Base-by-base conservation (phyloP, 2,113 vertebrate genomes). In the Narcine bancroftii region DNA sequence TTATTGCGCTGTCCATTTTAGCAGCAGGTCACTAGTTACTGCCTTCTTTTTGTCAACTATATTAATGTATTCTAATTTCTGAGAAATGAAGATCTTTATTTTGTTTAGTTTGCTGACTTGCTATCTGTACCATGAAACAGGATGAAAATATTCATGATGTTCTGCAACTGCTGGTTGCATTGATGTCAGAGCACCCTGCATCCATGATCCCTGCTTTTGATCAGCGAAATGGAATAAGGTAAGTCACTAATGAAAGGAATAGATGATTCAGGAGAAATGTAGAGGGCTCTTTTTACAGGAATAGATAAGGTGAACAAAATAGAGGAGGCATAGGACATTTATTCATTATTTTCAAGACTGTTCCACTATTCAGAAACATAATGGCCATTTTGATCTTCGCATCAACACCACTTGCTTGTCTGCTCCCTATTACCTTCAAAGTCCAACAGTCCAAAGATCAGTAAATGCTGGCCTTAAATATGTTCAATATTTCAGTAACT, bases 151-250 rank as follows among this genome's bases (percentile, higher is more conserved):
- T 99, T 93, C 98, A 99, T 93, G 98, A 99, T 94, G 98, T 99
- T 85, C 95, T 99, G 94, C 98, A 99, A 95, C 94, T 99, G 94
- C 95, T 99, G n/a, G 98, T 99, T 93, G 98, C 98, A 93, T 96
- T 99, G 93, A 99, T 99, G 98, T 99, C 98, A 17, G 98, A 99
- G 94, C 98, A 99, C 92, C 98, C 98, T 89, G 97, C 98, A 89
- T 99, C 98, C 92, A 98, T 99, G 98, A 98, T 99, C 94, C 98
- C 98, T 92, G 98, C 98, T 92, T 99, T 99, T 95, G 98, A 99
- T 96, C 98, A 99, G 95, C 97, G 97, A 93, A 99, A 99, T 93
- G 98, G 98, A 95, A 99, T 99, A 96, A 96, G 98, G 98, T 99
- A 96, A 97, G 50, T 53, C 17, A 33, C 81, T 6, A 60, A 85